Conservation (phyloP, 2,888 invertebrate genomes). For the Morpho deidamia region DNA sequence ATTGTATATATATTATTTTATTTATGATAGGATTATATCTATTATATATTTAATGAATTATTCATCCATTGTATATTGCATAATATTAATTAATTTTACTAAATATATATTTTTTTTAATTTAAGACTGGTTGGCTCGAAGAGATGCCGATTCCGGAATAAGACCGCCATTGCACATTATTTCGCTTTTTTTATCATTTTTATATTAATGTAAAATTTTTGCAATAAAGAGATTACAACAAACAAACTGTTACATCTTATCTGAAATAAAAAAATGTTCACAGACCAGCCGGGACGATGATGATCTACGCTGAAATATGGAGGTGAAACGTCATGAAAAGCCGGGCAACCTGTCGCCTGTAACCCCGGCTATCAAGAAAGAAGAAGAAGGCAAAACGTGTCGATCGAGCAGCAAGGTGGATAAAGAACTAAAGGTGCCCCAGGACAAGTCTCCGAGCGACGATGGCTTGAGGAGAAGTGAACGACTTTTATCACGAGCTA, state of each 20-base stretch:
- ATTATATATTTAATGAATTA: no score
- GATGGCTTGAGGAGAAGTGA: constrained; percentile 46
- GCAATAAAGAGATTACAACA: background rate
- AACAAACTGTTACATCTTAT: background rate
- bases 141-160: no score
- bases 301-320: constrained; percentile 53
- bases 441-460: constrained; percentile 57
- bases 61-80: no score
- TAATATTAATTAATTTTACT: no score
- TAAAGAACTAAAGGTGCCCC: constrained; percentile 54
- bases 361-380: constrained; percentile 47
- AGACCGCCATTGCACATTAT: no score
- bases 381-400: constrained; percentile 46
- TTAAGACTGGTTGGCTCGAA: no score
- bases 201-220: background rate
- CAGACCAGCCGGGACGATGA: constrained; percentile 44
- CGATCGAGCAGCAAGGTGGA: constrained; percentile 56
- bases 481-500: constrained; percentile 49
- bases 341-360: constrained; percentile 66
- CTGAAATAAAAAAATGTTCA: background rate
- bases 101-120: no score
- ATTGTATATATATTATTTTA: no score
- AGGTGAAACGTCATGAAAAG: constrained; percentile 69
- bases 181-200: background rate
- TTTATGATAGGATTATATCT: no score